A percentile compares a stretch with the other conserved stretches of the same genome.
Evolutionary conservation across 2,888 invertebrate genomes (phyloP).

Genomic region (Eupelmus urozonus): DNA sequence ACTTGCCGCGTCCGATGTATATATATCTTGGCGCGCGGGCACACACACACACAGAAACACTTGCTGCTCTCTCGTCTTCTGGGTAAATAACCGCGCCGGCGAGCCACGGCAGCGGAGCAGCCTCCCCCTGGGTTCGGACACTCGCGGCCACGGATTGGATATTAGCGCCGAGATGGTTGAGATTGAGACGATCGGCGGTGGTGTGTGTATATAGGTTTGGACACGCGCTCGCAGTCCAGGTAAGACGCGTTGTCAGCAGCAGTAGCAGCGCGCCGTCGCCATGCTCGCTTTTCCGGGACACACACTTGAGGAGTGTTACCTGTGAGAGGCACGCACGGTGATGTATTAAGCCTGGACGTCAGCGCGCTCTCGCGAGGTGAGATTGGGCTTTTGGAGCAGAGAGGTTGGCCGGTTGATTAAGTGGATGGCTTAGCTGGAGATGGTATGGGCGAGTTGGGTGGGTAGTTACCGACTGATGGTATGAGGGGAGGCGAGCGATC

Average conservation of each 20-base stretch:
- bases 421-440: too few relatives aligned
- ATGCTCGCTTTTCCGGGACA: conserved; percentile 26
- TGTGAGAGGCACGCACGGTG: conserved; percentile 1
- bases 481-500: too few relatives aligned
- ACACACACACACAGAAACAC: too few relatives aligned
- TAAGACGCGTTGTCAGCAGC: conserved; percentile 27
- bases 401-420: not conserved
- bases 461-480: too few relatives aligned
- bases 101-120: too few relatives aligned
- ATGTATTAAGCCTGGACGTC: not conserved
- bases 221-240: not conserved
- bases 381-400: not conserved
- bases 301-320: conserved; percentile 7
- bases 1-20: not conserved
- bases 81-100: not conserved
- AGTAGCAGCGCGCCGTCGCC: conserved; percentile 16
- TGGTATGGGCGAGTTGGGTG: not conserved
- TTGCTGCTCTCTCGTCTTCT: too few relatives aligned
- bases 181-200: not conserved
- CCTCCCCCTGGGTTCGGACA: not conserved
- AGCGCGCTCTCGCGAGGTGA: not conserved
- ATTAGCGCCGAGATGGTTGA: not conserved
- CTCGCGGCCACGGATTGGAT: not conserved
- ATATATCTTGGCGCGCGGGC: too few relatives aligned
- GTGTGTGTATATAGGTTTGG: too few relatives aligned